These are phyloP conservation scores for Andrena marginata DNA, from an alignment of 2,888 invertebrate species.

Conservation along the genomic window DNA sequence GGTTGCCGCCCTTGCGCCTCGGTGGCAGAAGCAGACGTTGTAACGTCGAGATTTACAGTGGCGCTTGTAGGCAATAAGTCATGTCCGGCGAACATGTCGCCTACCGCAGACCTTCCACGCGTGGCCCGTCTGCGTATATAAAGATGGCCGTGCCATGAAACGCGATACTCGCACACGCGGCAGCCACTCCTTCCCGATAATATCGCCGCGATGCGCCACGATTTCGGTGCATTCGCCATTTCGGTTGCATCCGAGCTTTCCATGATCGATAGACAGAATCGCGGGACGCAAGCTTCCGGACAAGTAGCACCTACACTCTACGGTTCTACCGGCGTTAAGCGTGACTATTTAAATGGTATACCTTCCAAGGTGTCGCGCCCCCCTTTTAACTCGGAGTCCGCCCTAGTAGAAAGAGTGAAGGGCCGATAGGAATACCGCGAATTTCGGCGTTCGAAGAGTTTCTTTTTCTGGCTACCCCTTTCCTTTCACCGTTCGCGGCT, in stretches of 20 bases:
- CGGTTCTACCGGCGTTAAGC: too few species aligned
- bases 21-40: constrained; percentile 65
- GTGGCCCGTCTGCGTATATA: constrained; percentile 73
- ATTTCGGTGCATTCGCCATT: constrained; percentile 54
- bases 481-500: constrained; percentile 59
- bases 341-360: too few species aligned
- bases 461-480: constrained; percentile 16
- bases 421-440: background rate
- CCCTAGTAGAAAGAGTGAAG: background rate
- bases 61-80: constrained; percentile 82
- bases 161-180: constrained; percentile 74
- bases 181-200: constrained; percentile 79
- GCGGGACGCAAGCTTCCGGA: too few species aligned
- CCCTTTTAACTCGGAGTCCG: background rate
- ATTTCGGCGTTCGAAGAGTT: background rate
- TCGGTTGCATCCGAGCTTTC: background rate
- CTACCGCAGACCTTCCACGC: constrained; percentile 78
- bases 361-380: background rate
- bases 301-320: too few species aligned
- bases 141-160: constrained; percentile 74
- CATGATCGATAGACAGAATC: background rate
- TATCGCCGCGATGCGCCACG: constrained; percentile 74
- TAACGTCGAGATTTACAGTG: constrained; percentile 79
- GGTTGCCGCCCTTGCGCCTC: constrained; percentile 64
- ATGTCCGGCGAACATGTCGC: constrained; percentile 80